These are phyloP conservation scores for Eremobia ochroleuca DNA, from an alignment of 2,888 invertebrate species.

Conservation along the genomic window DNA sequence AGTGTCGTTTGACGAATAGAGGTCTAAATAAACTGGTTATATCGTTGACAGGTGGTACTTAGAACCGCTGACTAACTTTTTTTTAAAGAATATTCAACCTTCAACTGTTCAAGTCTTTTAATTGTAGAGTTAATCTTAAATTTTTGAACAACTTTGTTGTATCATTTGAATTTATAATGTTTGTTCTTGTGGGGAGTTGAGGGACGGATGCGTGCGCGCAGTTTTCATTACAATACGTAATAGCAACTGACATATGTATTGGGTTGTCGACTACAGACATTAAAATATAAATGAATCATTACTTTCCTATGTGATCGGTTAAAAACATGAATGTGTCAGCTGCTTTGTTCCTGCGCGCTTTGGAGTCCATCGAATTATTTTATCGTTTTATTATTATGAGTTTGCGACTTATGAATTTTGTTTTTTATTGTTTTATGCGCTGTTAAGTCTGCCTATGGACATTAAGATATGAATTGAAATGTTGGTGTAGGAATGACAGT, in stretches of 20 bases:
- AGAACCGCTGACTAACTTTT: conserved; percentile 48
- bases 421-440: neutral
- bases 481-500: neutral
- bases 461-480: conserved; percentile 18
- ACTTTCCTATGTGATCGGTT: conserved; percentile 31
- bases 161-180: conserved; percentile 69
- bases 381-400: conserved; percentile 9
- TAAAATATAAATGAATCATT: conserved; percentile 59
- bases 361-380: conserved; percentile 35
- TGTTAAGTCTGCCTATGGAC: neutral
- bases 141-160: conserved; percentile 63
- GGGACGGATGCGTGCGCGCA: conserved; percentile 14
- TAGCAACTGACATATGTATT: conserved; percentile 38
- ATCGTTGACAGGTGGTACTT: conserved; percentile 67
- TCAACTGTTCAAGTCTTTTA: conserved; percentile 71
- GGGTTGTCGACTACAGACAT: conserved; percentile 28
- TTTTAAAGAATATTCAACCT: conserved; percentile 66
- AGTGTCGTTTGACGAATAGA: conserved; percentile 3
- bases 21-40: conserved; percentile 60
- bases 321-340: conserved; percentile 45
- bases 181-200: conserved; percentile 30
- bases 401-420: conserved; percentile 19
- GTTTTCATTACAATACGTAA: conserved; percentile 60
- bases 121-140: conserved; percentile 73
- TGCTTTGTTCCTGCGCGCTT: conserved; percentile 27